A percentile compares a stretch with the other conserved stretches of the same genome.
phyloP scores from a whole-genome alignment of 2,888 invertebrate species.

The Ctena decussata region DNA sequence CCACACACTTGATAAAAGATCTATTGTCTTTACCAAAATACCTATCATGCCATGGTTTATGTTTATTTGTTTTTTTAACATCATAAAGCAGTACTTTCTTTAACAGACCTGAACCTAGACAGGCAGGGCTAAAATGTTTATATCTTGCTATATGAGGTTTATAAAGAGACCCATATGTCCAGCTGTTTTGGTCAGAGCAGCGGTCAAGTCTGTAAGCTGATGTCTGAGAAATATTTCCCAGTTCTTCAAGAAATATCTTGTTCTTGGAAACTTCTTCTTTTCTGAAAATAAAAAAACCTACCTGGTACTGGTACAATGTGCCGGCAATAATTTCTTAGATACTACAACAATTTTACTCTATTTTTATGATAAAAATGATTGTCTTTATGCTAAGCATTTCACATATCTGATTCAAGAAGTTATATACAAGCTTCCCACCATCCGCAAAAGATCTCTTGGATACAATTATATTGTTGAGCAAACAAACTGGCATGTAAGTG shows the following conservation, averaged over 20 bases:
- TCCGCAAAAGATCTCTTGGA: no score
- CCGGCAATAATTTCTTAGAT: no score
- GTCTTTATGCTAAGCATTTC: no score
- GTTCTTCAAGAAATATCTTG: constrained; percentile 81
- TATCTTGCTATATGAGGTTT: constrained; percentile 83
- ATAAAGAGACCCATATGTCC: constrained; percentile 84
- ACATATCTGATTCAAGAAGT: no score
- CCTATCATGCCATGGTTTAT: constrained; percentile 52
- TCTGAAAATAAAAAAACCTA: constrained; percentile 52
- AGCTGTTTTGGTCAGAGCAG: constrained; percentile 81
- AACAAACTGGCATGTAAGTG: no score
- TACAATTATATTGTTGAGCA: no score
- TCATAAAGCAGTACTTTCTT: constrained; percentile 39
- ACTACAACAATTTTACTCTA: no score
- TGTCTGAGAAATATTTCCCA: constrained; percentile 75
- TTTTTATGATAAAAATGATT: no score
- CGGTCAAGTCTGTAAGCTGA: constrained; percentile 84
- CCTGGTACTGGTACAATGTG: no score
- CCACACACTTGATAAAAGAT: constrained; percentile 32
- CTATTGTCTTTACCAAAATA: constrained; percentile 78
- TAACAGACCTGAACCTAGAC: constrained; percentile 58
- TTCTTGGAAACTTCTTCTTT: constrained; percentile 50
- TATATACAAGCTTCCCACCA: no score
- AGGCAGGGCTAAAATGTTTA: constrained; percentile 42
- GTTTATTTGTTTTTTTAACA: constrained; percentile 51